Conservation (phyloP, 2,888 invertebrate genomes). For the Epicampocera succincta region DNA sequence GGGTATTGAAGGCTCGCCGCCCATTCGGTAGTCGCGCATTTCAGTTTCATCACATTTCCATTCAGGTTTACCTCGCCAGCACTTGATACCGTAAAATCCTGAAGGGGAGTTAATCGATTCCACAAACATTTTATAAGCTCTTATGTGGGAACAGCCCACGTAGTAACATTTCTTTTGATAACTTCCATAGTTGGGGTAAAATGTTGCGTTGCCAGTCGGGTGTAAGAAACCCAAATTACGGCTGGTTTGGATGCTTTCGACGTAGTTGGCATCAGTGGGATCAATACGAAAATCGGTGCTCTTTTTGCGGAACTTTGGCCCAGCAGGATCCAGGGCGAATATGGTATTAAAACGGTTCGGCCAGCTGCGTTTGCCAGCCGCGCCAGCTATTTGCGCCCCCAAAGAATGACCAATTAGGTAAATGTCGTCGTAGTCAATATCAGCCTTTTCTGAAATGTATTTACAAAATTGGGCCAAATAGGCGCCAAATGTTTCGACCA, state of each 20-base stretch:
- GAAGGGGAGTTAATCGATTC: slow-evolving; percentile 76
- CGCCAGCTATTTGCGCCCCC: slow-evolving; percentile 80
- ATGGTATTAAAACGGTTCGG: slow-evolving; percentile 77
- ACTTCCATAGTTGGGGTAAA: slow-evolving; percentile 80
- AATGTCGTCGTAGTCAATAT: slow-evolving; percentile 73
- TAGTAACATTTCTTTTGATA: slow-evolving; percentile 76
- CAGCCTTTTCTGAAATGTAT: slow-evolving; percentile 71
- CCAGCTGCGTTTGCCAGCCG: slow-evolving; percentile 76
- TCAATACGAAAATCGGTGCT: slow-evolving; percentile 77
- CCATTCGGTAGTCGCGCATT: slow-evolving; percentile 73
- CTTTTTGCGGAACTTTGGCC: slow-evolving; percentile 75
- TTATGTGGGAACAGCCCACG: slow-evolving; percentile 78
- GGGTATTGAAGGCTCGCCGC: slow-evolving; percentile 76
- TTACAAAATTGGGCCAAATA: slow-evolving; percentile 76
- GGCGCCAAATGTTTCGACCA: slow-evolving; percentile 75
- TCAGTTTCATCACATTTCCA: slow-evolving; percentile 75
- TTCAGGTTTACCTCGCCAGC: slow-evolving; percentile 68
- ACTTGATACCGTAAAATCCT: slow-evolving; percentile 79
- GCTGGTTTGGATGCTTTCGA: slow-evolving; percentile 81
- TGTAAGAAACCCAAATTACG: slow-evolving; percentile 77
- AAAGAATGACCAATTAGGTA: slow-evolving; percentile 80
- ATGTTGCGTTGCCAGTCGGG: slow-evolving; percentile 80
- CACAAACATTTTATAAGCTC: slow-evolving; percentile 78
- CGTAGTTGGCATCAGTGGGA: slow-evolving; percentile 77
- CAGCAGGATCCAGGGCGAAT: slow-evolving; percentile 81